These are phyloP conservation scores for Alviniconcha marisindica DNA, from an alignment of 1,140 invertebrate genomes.

Conservation along the genomic window DNA sequence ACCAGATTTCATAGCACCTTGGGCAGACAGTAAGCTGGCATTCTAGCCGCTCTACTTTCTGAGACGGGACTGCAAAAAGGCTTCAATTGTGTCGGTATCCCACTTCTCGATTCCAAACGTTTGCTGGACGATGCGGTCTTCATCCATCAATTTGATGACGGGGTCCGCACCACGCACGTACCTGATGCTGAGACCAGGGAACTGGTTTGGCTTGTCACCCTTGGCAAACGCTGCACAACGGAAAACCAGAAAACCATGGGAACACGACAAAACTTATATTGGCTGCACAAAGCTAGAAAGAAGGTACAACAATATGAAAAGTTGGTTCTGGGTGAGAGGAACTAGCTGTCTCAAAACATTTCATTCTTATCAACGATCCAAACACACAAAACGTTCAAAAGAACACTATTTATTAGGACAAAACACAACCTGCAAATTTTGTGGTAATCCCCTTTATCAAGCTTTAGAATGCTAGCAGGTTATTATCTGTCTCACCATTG, in stretches of 20 bases:
- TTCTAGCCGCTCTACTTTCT: conserved; percentile 53
- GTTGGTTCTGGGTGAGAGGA: neutral
- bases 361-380: too few species aligned
- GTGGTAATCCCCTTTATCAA: too few species aligned
- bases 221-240: conserved; percentile 88
- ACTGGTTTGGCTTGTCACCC: conserved; percentile 89
- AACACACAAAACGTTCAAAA: too few species aligned
- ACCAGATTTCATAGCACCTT: conserved; percentile 27
- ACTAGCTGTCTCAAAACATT: too few species aligned
- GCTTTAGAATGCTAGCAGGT: too few species aligned
- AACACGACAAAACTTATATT: neutral
- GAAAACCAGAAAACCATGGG: conserved; percentile 12
- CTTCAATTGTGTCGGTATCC: conserved; percentile 97
- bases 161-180: conserved; percentile 95
- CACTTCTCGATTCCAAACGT: conserved; percentile 96
- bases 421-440: too few species aligned
- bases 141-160: conserved; percentile 92
- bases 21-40: neutral
- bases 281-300: neutral
- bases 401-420: too few species aligned
- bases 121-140: conserved; percentile 72
- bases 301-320: neutral
- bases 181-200: conserved; percentile 91
- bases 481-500: too few species aligned
- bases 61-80: conserved; percentile 93